Percentiles rank a stretch among this genome's conserved stretches.
These are phyloP conservation scores for Catostomus latipinnis DNA, from an alignment of 2,797 vertebrate species.

Conservation along the genomic window DNA sequence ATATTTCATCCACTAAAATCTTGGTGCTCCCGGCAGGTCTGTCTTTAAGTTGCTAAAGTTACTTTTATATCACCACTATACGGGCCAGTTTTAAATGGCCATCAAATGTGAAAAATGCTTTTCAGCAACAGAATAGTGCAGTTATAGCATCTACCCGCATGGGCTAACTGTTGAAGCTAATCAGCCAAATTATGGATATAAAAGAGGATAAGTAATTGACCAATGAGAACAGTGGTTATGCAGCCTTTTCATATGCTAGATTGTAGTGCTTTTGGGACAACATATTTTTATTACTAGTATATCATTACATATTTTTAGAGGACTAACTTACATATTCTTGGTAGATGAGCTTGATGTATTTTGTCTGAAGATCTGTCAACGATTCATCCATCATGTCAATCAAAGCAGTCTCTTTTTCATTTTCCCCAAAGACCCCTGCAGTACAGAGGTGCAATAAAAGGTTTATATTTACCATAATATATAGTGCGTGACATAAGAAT, in stretches of 20 bases:
- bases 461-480: not conserved
- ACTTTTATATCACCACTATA: too few relatives aligned
- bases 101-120: too few relatives aligned
- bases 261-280: not conserved
- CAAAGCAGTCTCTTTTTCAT: not conserved
- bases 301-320: not conserved
- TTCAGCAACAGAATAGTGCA: too few relatives aligned
- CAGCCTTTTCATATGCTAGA: not conserved
- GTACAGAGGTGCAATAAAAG: not conserved
- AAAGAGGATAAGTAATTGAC: too few relatives aligned
- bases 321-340: not conserved
- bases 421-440: not conserved
- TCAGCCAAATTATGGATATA: too few relatives aligned
- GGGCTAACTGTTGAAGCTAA: too few relatives aligned
- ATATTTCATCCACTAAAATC: too few relatives aligned
- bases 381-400: slow-evolving; percentile 1
- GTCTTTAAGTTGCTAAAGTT: too few relatives aligned
- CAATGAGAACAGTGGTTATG: not conserved
- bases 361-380: not conserved
- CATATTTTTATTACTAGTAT: not conserved
- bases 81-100: too few relatives aligned
- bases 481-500: not conserved
- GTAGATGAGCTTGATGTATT: not conserved
- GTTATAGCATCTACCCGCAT: too few relatives aligned
- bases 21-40: too few relatives aligned